Conservation (phyloP, 2,797 vertebrate genomes). For the Pampus argenteus region DNA sequence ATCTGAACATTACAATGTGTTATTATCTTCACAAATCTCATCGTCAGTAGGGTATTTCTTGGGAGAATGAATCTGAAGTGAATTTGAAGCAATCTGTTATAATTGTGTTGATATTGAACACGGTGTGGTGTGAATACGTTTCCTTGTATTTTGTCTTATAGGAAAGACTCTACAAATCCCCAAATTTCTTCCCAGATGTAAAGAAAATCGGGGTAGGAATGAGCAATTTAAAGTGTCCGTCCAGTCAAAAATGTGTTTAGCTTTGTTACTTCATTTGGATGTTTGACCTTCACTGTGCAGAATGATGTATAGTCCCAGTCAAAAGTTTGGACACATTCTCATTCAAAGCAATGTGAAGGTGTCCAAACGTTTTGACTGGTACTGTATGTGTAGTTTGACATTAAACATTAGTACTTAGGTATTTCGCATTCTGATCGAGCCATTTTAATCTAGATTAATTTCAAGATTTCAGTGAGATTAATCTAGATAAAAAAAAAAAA, state of each 20-base stretch:
- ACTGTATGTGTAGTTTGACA: no score
- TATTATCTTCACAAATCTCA: constrained; percentile 29
- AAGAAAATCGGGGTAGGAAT: neutral
- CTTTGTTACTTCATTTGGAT: no score
- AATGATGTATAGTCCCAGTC: no score
- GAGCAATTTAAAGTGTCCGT: neutral
- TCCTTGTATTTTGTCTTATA: neutral
- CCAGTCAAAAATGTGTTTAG: neutral
- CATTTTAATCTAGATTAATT: no score
- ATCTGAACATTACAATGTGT: constrained; percentile 23
- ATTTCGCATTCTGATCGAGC: no score
- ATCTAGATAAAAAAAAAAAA: no score
- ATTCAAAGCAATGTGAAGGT: no score
- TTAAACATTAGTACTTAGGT: no score
- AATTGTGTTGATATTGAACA: constrained; percentile 2
- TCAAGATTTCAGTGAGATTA: no score
- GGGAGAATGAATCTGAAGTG: neutral
- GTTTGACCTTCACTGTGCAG: no score
- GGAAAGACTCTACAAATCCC: neutral
- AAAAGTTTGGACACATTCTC: no score
- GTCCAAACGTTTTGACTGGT: no score
- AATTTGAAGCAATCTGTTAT: neutral
- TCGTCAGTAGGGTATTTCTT: constrained; percentile 3
- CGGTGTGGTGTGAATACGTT: neutral
- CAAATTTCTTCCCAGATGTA: neutral